phyloP scores from a whole-genome alignment of 2,113 vertebrate genomes.

The Mastomys coucha region DNA sequence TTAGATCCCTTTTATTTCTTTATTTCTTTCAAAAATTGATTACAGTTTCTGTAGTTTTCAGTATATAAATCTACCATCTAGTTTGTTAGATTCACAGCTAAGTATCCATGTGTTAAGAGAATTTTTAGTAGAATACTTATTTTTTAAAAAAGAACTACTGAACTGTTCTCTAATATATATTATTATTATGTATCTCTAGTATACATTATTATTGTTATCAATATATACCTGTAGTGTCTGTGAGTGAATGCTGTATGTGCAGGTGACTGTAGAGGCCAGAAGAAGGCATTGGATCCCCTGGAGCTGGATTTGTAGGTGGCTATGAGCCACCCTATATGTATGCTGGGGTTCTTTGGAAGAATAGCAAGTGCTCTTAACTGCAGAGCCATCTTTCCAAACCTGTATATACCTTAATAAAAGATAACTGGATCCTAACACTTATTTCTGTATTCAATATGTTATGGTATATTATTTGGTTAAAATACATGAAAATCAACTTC shows the following conservation, averaged over 20 bases:
- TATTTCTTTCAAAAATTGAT: not conserved
- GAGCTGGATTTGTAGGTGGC: not conserved
- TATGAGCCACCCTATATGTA: not conserved
- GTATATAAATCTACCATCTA: not conserved
- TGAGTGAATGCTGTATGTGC: not conserved
- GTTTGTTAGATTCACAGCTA: constrained; percentile 15
- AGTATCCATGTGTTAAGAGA: not conserved
- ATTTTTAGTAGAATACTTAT: not conserved
- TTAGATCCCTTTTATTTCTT: constrained; percentile 9
- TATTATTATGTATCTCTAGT: no score
- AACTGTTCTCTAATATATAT: constrained; percentile 2
- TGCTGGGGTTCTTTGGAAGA: not conserved
- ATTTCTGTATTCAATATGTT: constrained; percentile 42
- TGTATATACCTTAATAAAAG: not conserved
- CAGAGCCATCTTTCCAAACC: not conserved
- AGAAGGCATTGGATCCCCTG: not conserved
- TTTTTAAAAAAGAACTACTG: constrained; percentile 34
- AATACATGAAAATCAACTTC: constrained; percentile 29
- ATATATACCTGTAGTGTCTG: not conserved
- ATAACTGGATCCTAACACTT: constrained; percentile 34
- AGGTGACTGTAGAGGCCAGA: not conserved
- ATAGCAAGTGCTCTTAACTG: not conserved
- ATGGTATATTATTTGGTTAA: constrained; percentile 48
- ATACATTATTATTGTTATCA: not conserved
- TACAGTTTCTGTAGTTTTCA: not conserved